Conservation (phyloP, 1,140 invertebrate species). For the Lasioglossum albipes region DNA sequence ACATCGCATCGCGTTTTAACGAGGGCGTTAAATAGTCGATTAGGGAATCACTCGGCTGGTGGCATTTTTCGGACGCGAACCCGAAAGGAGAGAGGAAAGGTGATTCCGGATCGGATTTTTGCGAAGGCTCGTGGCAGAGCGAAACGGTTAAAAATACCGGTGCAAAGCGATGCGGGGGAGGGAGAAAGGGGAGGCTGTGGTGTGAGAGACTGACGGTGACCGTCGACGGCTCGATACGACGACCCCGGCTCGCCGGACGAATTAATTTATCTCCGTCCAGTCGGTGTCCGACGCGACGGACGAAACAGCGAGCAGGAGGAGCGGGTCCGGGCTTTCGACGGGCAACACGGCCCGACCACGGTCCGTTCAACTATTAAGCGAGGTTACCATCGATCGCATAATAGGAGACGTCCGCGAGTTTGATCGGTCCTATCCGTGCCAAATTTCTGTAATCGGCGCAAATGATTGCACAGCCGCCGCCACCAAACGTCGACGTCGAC, state of each 20-base stretch:
- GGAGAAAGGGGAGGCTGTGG: no score
- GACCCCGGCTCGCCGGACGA: not conserved
- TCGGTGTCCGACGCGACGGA: not conserved
- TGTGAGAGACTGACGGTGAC: no score
- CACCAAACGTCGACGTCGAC: not conserved
- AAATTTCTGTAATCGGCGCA: slow-evolving; percentile 65
- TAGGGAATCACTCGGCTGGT: no score
- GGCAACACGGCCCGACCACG: slow-evolving; percentile 34
- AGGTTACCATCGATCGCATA: slow-evolving; percentile 59
- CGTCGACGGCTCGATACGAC: no score
- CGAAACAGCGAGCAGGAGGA: slow-evolving; percentile 43
- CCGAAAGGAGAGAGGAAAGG: no score
- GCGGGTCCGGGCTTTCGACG: slow-evolving; percentile 6
- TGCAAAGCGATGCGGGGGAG: no score
- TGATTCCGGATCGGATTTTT: no score
- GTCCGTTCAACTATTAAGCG: slow-evolving; percentile 57
- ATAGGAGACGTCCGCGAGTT: slow-evolving; percentile 63
- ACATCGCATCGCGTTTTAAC: no score
- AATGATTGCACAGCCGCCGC: slow-evolving; percentile 57
- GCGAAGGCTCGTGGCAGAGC: no score
- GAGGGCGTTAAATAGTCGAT: no score
- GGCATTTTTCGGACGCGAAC: no score
- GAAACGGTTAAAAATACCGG: no score
- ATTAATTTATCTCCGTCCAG: slow-evolving; percentile 40
- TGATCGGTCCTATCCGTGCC: slow-evolving; percentile 59